Evolutionary conservation across 2,888 invertebrate genomes (phyloP).

Genomic region (Caenorhabditis sp.): DNA sequence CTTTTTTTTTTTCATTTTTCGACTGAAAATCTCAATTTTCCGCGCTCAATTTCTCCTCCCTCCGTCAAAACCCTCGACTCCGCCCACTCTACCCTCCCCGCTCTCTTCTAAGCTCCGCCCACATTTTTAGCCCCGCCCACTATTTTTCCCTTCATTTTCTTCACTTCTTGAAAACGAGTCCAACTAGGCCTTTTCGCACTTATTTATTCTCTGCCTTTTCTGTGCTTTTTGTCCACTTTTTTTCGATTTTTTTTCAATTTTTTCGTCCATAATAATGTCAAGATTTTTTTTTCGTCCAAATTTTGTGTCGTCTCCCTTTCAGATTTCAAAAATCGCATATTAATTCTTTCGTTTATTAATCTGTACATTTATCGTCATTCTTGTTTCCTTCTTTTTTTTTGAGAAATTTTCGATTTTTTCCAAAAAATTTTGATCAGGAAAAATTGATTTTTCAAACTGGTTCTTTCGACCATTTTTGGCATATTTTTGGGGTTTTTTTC

Average conservation of each 20-base stretch:
- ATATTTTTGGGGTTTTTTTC: conserved; percentile 2
- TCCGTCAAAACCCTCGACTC: too few relatives aligned
- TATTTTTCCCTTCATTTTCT: neutral
- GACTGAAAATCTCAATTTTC: neutral
- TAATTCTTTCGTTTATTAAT: too few relatives aligned
- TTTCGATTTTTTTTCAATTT: neutral
- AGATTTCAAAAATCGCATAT: too few relatives aligned
- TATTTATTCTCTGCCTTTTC: conserved; percentile 6
- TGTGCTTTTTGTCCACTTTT: neutral
- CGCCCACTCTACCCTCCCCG: too few relatives aligned
- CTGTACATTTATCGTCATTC: too few relatives aligned
- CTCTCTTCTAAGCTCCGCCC: too few relatives aligned
- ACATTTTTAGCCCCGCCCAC: too few relatives aligned
- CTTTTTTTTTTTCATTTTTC: neutral
- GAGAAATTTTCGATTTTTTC: too few relatives aligned
- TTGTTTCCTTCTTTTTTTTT: conserved; percentile 1
- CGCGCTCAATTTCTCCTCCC: too few relatives aligned
- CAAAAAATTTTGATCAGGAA: too few relatives aligned
- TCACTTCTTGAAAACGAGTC: conserved; percentile 30
- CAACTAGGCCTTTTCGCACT: conserved; percentile 33
- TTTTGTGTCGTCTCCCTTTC: too few relatives aligned
- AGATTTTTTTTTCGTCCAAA: too few relatives aligned
- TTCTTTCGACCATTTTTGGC: neutral
- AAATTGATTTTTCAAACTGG: neutral
- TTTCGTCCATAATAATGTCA: neutral